Evolutionary conservation across 2,888 invertebrate genomes (phyloP).

Genomic region (Toxonevra muliebris): DNA sequence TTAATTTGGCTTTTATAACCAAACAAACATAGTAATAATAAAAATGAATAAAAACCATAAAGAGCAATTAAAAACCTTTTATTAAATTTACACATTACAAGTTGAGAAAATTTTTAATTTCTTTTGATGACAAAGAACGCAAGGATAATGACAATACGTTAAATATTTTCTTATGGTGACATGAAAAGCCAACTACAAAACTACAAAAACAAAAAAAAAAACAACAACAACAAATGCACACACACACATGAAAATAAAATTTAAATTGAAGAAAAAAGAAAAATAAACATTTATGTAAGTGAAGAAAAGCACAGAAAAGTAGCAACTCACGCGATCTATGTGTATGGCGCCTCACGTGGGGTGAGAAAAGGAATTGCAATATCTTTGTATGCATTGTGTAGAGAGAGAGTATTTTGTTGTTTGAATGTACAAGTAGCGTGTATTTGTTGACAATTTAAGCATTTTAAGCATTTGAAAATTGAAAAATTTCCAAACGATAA

Average conservation of each 20-base stretch:
- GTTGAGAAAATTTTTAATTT: background rate
- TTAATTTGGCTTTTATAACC: too few species aligned
- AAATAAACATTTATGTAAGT: slow-evolving; percentile 4
- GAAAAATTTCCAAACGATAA: slow-evolving; percentile 65
- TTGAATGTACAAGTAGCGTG: background rate
- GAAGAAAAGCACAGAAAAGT: background rate
- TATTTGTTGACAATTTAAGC: slow-evolving; percentile 8
- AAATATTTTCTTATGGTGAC: slow-evolving; percentile 1
- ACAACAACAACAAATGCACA: background rate
- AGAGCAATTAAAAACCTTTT: slow-evolving; percentile 6
- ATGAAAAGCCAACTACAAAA: background rate
- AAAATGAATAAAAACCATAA: background rate
- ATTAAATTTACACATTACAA: background rate
- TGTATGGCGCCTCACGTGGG: too few species aligned
- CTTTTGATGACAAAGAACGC: slow-evolving; percentile 2
- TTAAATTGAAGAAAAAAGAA: slow-evolving; percentile 2
- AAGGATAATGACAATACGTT: background rate
- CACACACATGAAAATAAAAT: background rate
- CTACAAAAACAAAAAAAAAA: background rate
- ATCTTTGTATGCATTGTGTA: background rate
- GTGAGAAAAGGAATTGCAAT: background rate
- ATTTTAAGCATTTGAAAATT: slow-evolving; percentile 51
- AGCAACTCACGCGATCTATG: background rate
- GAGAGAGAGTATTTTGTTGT: too few species aligned
- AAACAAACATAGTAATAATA: too few species aligned